Evolutionary conservation across 2,888 invertebrate genomes (phyloP).

Genomic region (Oscheius sp.): DNA sequence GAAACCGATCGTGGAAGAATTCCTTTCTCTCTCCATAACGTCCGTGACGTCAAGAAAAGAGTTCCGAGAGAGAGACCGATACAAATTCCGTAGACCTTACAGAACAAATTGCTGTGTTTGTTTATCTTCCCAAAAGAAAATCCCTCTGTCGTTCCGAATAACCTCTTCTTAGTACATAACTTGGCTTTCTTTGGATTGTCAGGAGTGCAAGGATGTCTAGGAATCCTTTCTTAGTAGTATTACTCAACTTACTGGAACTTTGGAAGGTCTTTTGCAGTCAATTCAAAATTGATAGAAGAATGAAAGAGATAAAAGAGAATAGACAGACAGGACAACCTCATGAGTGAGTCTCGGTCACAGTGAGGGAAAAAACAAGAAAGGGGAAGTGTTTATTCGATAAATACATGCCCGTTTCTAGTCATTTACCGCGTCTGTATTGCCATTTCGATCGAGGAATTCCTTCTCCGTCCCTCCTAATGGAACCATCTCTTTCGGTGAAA

Average conservation of each 20-base stretch:
- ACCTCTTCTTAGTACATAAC: not conserved
- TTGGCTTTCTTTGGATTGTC: not conserved
- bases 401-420: conserved; percentile 12
- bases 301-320: not conserved
- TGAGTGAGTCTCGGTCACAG: not conserved
- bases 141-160: not conserved
- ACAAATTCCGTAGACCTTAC: conserved; percentile 5
- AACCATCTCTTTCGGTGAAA: not conserved
- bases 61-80: not conserved
- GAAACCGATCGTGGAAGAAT: not conserved
- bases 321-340: not conserved
- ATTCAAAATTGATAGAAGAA: not conserved
- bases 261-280: not conserved
- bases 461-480: not conserved
- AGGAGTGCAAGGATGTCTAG: not conserved
- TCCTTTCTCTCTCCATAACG: not conserved
- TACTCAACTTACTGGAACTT: not conserved
- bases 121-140: not conserved
- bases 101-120: not conserved
- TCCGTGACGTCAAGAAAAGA: not conserved
- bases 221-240: not conserved
- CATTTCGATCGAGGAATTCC: conserved; percentile 5
- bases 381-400: conserved; percentile 8
- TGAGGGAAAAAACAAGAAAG: not conserved
- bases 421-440: too few relatives aligned